Percentiles rank a stretch among this genome's conserved stretches.
Evolutionary conservation across 37 sponge, comb jelly and placozoan genomes (phyloP).

Genomic region (Eunapius fragilis): DNA sequence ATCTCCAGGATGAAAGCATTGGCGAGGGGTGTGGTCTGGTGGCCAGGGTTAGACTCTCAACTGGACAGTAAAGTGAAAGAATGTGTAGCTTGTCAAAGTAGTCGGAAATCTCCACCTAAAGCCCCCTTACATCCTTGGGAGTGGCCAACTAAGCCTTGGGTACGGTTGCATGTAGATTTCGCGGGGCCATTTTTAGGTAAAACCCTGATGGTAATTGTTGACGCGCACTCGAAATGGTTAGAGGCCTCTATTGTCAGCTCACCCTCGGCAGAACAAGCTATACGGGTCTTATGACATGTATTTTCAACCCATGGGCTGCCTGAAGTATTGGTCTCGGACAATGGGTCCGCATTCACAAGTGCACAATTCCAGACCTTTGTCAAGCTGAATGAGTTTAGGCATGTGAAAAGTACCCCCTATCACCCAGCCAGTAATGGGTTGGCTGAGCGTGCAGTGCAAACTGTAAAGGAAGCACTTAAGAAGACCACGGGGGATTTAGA

Average conservation of each 20-base stretch:
- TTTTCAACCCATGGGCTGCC: no score
- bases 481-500: no score
- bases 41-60: slow-evolving; percentile 41
- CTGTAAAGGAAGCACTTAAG: no score
- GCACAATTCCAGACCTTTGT: no score
- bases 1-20: slow-evolving; percentile 10
- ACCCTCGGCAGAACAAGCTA: not conserved
- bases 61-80: not conserved
- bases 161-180: slow-evolving; percentile 22
- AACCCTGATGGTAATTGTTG: slow-evolving; percentile 25
- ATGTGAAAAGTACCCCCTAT: no score
- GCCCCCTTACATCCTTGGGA: slow-evolving; percentile 35
- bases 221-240: slow-evolving; percentile 37
- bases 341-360: no score
- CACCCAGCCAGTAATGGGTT: no score
- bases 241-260: not conserved
- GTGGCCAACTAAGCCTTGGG: slow-evolving; percentile 40
- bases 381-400: no score
- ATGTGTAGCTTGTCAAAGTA: not conserved
- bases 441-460: no score
- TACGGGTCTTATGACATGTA: no score
- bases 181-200: slow-evolving; percentile 25
- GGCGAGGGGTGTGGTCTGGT: slow-evolving; percentile 36
- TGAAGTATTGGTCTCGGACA: no score
- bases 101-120: not conserved